Base-by-base conservation (phyloP, 1,140 invertebrate species). In the Conus ventricosus region DNA sequence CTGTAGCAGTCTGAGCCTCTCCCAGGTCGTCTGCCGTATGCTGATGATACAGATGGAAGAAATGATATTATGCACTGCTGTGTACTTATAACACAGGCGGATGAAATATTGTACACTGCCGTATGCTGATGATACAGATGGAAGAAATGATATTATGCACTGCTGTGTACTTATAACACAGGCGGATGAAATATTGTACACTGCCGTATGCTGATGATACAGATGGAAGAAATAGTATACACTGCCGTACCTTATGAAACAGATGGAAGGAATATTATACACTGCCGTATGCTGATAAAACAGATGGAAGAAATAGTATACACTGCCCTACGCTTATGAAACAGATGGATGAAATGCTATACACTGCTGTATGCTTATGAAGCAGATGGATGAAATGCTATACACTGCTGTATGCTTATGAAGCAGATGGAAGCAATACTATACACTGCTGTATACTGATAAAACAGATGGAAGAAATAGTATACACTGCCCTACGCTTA, bases 1-100 rank as follows among this genome's bases (percentile, higher is more conserved):
- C 51, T 98, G 95, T 20, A 97, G 94, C 92, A 96, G 96, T 6
- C 90, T 86, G 71, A 98, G 95, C 80, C 96, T 96, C 91, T 97
- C 96, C 96, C 90, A 94, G 87, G 92, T 95, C 90, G 67, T 76
- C 27, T 85, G 76, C 8, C 94, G 88, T 10, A 95, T 88, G 11
- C 87, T 90, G 87, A n/a, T 1, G 39, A 76, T 4, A 75, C 25
- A 63, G 51, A 53, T 39, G 25, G 20, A 51, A 57, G 27, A 5
- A 87, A 39, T 4, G 54, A 13, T n/a, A 5, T 75, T 15, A 71
- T 39, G 39, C 27, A 71, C 51, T 17, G 67, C 23, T 60, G 8
- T 60, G 88, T 10, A 95, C 87, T 90, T 84, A n/a, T 1, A 20
- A 76, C 10, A 75, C 25, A 63, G 51, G 51, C 39, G 25, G 20